These are phyloP conservation scores for Quadroppia sp. DNA, from an alignment of 2,888 invertebrate species.

Conservation along the genomic window DNA sequence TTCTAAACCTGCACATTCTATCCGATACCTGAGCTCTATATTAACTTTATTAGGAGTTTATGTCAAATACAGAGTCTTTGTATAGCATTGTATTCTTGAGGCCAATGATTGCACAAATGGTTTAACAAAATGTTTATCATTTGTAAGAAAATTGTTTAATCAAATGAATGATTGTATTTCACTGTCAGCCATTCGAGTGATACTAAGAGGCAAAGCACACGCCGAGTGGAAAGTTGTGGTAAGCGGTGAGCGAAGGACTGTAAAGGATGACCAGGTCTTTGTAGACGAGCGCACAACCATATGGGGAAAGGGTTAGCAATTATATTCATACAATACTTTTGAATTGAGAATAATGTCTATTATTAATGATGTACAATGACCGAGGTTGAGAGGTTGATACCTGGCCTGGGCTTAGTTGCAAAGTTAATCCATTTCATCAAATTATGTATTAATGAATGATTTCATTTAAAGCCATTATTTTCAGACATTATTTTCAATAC, in stretches of 20 bases:
- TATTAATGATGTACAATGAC: too few species aligned
- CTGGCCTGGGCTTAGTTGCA: too few species aligned
- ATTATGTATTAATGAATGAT: too few species aligned
- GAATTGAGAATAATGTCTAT: too few species aligned
- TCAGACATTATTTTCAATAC: neutral
- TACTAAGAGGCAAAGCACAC: conserved; percentile 68
- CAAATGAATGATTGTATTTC: neutral
- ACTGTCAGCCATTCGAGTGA: conserved; percentile 65
- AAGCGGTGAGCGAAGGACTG: conserved; percentile 67
- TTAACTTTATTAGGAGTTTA: neutral
- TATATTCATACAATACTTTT: too few species aligned
- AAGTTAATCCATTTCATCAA: too few species aligned
- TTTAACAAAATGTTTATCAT: neutral
- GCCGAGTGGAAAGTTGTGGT: conserved; percentile 71
- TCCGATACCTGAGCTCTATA: neutral
- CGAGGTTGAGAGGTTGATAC: too few species aligned
- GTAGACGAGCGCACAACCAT: conserved; percentile 67
- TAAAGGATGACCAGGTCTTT: conserved; percentile 72
- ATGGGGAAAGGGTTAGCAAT: conserved; percentile 59
- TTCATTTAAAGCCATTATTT: neutral
- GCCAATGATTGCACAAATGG: neutral
- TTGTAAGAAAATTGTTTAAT: neutral
- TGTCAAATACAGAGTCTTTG: neutral
- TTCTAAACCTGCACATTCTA: neutral
- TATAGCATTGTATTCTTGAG: neutral